phyloP scores from a whole-genome alignment of 2,797 vertebrate species.

The Pygocentrus nattereri region DNA sequence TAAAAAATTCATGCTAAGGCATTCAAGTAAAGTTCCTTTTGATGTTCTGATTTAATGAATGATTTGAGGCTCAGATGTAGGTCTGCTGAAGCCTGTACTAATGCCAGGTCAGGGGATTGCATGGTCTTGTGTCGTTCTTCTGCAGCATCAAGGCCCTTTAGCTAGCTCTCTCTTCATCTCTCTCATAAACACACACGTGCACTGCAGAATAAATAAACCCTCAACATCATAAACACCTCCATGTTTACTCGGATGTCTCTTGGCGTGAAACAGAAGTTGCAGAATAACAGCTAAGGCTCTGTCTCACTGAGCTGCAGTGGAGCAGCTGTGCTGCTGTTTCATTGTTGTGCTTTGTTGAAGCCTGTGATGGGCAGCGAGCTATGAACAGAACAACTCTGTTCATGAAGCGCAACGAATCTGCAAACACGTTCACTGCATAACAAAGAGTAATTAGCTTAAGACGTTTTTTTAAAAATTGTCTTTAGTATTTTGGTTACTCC shows the following conservation, averaged over 20 bases:
- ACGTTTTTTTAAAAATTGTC: neutral
- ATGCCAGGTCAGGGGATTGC: conserved; percentile 87
- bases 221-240: conserved; percentile 34
- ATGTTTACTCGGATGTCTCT: conserved; percentile 30
- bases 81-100: conserved; percentile 90
- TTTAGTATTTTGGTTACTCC: neutral
- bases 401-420: conserved; percentile 15
- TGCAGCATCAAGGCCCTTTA: conserved; percentile 77
- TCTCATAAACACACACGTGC: conserved; percentile 56
- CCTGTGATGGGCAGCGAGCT: conserved; percentile 46
- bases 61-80: conserved; percentile 85
- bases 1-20: conserved; percentile 96
- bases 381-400: conserved; percentile 26
- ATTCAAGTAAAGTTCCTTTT: conserved; percentile 99
- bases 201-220: conserved; percentile 30
- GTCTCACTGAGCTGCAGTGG: conserved; percentile 7
- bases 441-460: neutral
- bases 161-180: conserved; percentile 59
- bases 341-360: conserved; percentile 36
- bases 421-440: neutral
- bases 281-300: conserved; percentile 20
- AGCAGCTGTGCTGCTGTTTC: conserved; percentile 45
- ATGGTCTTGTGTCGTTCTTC: conserved; percentile 90
- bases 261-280: conserved; percentile 3
- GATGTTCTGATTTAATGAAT: conserved; percentile 99